Conservation (phyloP, 2,888 invertebrate species). For the Creontiades dilutus region DNA sequence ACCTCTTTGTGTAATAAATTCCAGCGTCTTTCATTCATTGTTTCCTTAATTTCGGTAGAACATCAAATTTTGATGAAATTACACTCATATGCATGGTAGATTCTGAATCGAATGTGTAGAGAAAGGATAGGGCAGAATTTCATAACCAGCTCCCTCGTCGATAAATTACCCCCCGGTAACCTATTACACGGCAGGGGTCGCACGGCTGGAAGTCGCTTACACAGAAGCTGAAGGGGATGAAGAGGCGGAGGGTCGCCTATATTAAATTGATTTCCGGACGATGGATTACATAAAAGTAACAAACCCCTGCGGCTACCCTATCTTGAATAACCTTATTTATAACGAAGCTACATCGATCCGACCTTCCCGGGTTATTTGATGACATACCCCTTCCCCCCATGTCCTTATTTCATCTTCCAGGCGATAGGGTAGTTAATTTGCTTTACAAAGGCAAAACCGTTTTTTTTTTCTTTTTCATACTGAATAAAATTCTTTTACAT, state of each 20-base stretch:
- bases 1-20: too few relatives aligned
- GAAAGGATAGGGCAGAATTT: not conserved
- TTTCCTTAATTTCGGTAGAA: too few relatives aligned
- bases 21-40: too few relatives aligned
- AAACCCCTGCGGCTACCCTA: constrained; percentile 1
- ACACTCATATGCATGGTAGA: too few relatives aligned
- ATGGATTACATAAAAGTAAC: constrained; percentile 24
- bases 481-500: too few relatives aligned
- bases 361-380: not conserved
- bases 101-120: not conserved
- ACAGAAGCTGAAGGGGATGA: not conserved
- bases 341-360: not conserved
- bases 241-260: not conserved
- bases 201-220: not conserved
- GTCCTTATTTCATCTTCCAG: too few relatives aligned
- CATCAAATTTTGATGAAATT: too few relatives aligned
- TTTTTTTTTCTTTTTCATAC: too few relatives aligned
- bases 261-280: constrained; percentile 10
- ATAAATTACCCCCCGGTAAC: not conserved
- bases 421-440: too few relatives aligned
- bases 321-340: not conserved
- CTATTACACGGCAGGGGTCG: not conserved
- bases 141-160: not conserved
- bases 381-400: too few relatives aligned
- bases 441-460: too few relatives aligned